Conservation (phyloP, 2,113 vertebrate genomes). For the Cynoglossus semilaevis region DNA sequence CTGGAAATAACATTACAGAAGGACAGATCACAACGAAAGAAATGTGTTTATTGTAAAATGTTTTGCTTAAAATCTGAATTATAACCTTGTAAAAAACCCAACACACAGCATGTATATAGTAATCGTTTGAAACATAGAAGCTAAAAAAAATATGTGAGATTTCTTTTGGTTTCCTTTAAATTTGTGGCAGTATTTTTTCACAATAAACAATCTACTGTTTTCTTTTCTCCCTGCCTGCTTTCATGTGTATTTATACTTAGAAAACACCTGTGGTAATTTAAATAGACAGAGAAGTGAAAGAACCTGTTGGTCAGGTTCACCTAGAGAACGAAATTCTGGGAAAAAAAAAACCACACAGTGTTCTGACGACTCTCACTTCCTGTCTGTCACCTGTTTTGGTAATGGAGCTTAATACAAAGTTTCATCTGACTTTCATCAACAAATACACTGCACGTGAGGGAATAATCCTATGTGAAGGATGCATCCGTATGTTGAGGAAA, state of each 20-base stretch:
- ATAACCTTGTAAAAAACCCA: too few species aligned
- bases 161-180: neutral
- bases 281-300: neutral
- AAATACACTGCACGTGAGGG: neutral
- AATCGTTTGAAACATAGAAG: too few species aligned
- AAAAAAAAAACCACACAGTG: neutral
- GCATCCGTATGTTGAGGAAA: too few species aligned
- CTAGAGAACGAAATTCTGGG: neutral
- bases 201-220: constrained; percentile 24
- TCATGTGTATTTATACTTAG: constrained; percentile 5
- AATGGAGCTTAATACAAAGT: neutral
- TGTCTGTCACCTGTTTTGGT: constrained; percentile 1
- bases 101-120: neutral
- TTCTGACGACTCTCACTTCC: too few species aligned
- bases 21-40: constrained; percentile 33
- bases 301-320: constrained; percentile 52
- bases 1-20: constrained; percentile 3
- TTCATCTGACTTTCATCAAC: neutral
- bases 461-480: too few species aligned
- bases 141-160: too few species aligned
- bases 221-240: neutral
- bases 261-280: constrained; percentile 3
- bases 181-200: neutral
- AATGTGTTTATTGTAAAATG: neutral
- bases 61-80: neutral